Conservation (phyloP, 2,797 vertebrate genomes). For the Danionella dracula region DNA sequence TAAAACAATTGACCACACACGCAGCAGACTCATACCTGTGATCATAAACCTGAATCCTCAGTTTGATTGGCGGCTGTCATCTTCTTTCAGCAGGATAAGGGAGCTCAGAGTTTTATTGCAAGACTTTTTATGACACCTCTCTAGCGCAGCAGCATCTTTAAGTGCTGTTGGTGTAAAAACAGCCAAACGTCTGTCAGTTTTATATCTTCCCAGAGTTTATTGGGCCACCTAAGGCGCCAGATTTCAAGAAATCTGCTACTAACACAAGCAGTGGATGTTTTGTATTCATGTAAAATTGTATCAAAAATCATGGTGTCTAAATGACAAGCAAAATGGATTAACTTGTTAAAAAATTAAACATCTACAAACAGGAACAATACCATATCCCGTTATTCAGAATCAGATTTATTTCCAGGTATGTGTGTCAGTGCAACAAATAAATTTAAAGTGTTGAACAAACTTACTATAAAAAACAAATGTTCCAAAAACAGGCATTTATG, state of each 20-base stretch:
- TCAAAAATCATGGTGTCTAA: too few relatives aligned
- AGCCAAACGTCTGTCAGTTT: slow-evolving; percentile 47
- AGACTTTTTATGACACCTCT: slow-evolving; percentile 40
- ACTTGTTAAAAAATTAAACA: too few relatives aligned
- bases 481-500: too few relatives aligned
- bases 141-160: slow-evolving; percentile 46
- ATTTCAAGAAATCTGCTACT: slow-evolving; percentile 23
- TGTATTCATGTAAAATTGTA: too few relatives aligned
- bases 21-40: background rate
- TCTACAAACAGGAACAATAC: too few relatives aligned
- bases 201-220: slow-evolving; percentile 55
- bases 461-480: too few relatives aligned
- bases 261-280: background rate
- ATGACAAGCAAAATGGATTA: too few relatives aligned
- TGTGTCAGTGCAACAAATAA: too few relatives aligned
- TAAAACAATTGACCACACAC: background rate
- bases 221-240: slow-evolving; percentile 54
- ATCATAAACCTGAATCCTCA: slow-evolving; percentile 14
- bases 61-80: slow-evolving; percentile 62
- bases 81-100: slow-evolving; percentile 51
- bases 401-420: too few relatives aligned
- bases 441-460: too few relatives aligned
- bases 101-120: slow-evolving; percentile 55
- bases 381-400: too few relatives aligned
- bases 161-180: slow-evolving; percentile 49